Conservation (phyloP, 2,113 vertebrate genomes). For the Phaetusa simplex region DNA sequence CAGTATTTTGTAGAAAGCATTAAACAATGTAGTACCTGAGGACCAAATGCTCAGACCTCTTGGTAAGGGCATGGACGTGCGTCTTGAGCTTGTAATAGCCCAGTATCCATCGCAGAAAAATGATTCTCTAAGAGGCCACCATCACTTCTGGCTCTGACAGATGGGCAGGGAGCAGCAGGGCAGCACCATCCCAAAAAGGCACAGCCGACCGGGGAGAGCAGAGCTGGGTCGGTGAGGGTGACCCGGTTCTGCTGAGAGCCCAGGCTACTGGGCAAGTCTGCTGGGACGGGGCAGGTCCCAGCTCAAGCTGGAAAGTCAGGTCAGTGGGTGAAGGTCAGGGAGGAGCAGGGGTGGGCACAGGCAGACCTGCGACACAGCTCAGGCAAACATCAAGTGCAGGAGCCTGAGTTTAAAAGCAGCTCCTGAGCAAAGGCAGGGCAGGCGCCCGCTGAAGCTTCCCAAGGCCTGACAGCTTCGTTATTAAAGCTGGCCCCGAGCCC, state of each 20-base stretch:
- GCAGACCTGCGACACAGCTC: background rate
- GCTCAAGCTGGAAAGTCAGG: background rate
- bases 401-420: background rate
- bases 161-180: background rate
- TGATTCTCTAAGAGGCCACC: background rate
- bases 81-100: background rate
- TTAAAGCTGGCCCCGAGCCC: background rate
- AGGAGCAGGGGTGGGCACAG: background rate
- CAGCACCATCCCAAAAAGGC: background rate
- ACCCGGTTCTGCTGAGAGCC: background rate
- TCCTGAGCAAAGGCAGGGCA: background rate
- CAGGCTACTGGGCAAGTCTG: no score
- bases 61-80: background rate
- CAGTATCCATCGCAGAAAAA: background rate
- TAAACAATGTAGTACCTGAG: background rate
- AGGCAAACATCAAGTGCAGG: background rate
- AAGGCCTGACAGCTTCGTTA: background rate
- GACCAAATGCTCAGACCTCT: background rate
- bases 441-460: background rate
- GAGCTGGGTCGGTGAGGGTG: fast-evolving
- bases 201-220: fast-evolving
- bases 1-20: background rate
- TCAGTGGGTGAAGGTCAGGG: background rate
- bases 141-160: background rate
- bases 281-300: background rate